These are phyloP conservation scores for Motacilla alba DNA, from an alignment of 2,113 vertebrate genomes.

Conservation along the genomic window DNA sequence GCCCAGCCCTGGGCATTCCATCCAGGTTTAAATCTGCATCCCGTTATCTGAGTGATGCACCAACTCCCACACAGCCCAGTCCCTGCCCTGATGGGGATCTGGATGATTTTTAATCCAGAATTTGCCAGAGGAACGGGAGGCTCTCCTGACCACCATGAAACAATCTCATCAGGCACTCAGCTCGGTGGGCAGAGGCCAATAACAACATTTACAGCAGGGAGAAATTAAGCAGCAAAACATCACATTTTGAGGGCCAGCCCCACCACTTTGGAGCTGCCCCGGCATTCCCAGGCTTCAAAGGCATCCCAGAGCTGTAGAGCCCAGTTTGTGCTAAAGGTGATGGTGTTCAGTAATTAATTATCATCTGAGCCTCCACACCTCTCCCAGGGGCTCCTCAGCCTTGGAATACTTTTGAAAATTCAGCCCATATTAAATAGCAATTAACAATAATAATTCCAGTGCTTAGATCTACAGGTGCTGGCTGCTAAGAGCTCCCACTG, in stretches of 20 bases:
- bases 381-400: not conserved
- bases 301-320: fast-evolving
- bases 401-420: not conserved
- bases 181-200: not conserved
- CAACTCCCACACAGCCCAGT: not conserved
- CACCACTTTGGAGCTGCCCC: not conserved
- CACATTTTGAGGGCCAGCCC: not conserved
- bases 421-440: not conserved
- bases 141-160: fast-evolving
- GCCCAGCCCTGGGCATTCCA: not conserved
- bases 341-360: not conserved
- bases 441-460: not conserved
- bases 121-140: not conserved
- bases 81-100: not conserved
- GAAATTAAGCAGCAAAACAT: not conserved
- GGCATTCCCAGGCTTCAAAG: not conserved
- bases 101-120: not conserved
- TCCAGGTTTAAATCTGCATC: not conserved
- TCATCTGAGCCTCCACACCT: not conserved
- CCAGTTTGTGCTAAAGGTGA: not conserved
- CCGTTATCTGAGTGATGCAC: not conserved
- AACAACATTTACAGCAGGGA: not conserved
- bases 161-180: not conserved
- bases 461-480: constrained; percentile 50
- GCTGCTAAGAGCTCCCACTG: not conserved